A percentile compares a stretch with the other conserved stretches of the same genome.
phyloP scores from a whole-genome alignment of 2,113 vertebrate genomes.

The Pavo muticus region DNA sequence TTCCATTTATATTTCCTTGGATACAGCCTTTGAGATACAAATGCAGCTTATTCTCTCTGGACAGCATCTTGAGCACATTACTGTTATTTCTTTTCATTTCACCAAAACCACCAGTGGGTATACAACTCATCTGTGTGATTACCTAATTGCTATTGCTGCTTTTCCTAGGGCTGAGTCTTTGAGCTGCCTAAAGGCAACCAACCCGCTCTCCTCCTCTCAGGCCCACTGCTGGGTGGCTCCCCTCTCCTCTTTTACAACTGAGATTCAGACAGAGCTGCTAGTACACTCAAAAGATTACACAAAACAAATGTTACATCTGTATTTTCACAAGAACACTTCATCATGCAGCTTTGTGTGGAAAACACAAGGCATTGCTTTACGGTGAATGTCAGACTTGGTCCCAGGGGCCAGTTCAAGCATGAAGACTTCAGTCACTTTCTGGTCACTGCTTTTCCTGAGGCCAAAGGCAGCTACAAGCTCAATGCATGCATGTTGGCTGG shows the following conservation, averaged over 20 bases:
- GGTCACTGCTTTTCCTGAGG: neutral
- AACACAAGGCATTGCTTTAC: neutral
- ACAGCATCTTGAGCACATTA: neutral
- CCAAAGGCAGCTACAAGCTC: neutral
- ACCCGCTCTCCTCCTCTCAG: neutral
- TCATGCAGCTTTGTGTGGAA: neutral
- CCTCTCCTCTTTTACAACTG: neutral
- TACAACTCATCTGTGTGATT: neutral
- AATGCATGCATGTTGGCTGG: neutral
- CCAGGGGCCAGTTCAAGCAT: neutral
- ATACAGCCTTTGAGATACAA: neutral
- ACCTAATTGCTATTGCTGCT: neutral
- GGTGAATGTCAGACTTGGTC: neutral
- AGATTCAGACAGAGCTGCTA: neutral
- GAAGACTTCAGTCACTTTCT: neutral
- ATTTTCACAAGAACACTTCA: neutral
- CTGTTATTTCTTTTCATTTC: neutral
- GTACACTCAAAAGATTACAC: neutral
- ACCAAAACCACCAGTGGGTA: neutral
- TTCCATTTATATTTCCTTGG: neutral
- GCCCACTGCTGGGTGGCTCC: neutral
- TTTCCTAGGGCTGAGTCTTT: neutral
- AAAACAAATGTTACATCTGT: neutral
- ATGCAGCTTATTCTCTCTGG: neutral
- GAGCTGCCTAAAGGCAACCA: neutral